Evolutionary conservation across 2,888 invertebrate species (phyloP).

Genomic region (Gymnoscelis rufifasciata): DNA sequence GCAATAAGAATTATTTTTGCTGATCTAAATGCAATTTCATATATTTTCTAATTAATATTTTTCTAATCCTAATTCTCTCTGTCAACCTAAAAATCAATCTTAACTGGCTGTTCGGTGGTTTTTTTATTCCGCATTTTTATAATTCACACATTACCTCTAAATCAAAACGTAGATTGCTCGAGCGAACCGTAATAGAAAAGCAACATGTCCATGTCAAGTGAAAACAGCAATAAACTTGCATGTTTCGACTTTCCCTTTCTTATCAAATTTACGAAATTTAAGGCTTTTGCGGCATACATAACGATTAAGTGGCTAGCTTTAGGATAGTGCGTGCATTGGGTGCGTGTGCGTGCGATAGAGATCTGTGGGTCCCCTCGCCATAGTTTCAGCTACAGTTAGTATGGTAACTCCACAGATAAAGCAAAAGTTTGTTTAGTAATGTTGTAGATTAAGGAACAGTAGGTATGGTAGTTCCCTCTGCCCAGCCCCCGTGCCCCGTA

Average conservation of each 20-base stretch:
- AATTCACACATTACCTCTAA: no score
- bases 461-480: constrained; percentile 15
- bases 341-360: constrained; percentile 72
- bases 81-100: no score
- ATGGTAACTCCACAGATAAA: neutral
- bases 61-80: no score
- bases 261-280: constrained; percentile 37
- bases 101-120: no score
- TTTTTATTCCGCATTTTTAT: no score
- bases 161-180: neutral
- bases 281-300: constrained; percentile 58
- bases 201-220: constrained; percentile 25
- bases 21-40: no score
- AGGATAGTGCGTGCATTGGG: constrained; percentile 77
- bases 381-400: constrained; percentile 12
- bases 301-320: constrained; percentile 74
- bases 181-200: constrained; percentile 18
- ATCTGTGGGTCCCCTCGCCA: constrained; percentile 58
- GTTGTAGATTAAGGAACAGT: constrained; percentile 8
- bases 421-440: constrained; percentile 7
- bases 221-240: constrained; percentile 31
- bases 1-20: no score
- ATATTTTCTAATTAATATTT: no score
- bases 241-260: constrained; percentile 35
- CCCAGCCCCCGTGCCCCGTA: constrained; percentile 52